Percentiles rank a stretch among this genome's conserved stretches.
phyloP scores from a whole-genome alignment of 2,797 vertebrate genomes.

The Ctenopoma multispine region DNA sequence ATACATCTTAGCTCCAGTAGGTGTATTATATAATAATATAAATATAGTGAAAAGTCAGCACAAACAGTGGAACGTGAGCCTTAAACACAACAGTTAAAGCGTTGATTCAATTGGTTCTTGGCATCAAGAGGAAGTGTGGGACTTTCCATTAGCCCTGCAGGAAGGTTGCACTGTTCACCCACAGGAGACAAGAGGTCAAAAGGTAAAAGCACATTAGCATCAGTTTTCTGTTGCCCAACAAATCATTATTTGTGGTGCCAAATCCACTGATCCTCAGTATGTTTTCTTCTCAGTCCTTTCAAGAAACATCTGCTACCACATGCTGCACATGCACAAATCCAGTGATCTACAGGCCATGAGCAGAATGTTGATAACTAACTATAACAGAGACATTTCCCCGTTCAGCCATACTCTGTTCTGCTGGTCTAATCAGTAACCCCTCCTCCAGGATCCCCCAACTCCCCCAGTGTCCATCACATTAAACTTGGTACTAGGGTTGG shows the following conservation, averaged over 20 bases:
- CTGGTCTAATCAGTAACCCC: slow-evolving; percentile 19
- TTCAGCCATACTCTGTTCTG: slow-evolving; percentile 31
- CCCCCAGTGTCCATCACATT: slow-evolving; percentile 29
- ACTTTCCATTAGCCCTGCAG: neutral
- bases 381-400: slow-evolving; percentile 27
- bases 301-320: slow-evolving; percentile 20
- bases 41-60: neutral
- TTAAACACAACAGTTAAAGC: neutral
- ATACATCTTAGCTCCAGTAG: neutral
- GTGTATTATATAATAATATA: too few species aligned
- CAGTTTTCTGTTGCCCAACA: neutral
- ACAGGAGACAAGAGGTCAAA: slow-evolving; percentile 5
- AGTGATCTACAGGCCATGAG: neutral
- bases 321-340: neutral
- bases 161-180: neutral
- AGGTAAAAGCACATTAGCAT: neutral
- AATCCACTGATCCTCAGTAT: slow-evolving; percentile 7
- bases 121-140: neutral
- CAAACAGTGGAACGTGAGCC: neutral
- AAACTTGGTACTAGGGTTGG: slow-evolving; percentile 46
- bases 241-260: neutral
- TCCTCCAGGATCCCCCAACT: neutral
- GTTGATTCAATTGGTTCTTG: neutral
- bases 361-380: slow-evolving; percentile 17
- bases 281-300: slow-evolving; percentile 14